These are phyloP conservation scores for Aix galericulata DNA, from an alignment of 2,113 vertebrate genomes.

Conservation along the genomic window DNA sequence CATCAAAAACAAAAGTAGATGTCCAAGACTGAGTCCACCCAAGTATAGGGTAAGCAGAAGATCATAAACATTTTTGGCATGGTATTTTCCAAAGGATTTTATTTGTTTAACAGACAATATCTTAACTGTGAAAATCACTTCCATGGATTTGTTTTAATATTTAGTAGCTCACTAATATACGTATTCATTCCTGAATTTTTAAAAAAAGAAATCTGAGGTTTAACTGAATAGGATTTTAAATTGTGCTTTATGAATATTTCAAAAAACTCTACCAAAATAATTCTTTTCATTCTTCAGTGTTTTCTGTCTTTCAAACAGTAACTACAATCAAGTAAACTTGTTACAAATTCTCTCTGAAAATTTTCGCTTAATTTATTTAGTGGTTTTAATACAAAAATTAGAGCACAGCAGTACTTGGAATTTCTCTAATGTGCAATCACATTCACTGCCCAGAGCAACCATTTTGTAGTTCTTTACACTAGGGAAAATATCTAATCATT, in stretches of 20 bases:
- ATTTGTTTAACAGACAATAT: background rate
- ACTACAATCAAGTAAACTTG: background rate
- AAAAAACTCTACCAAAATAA: background rate
- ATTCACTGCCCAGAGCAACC: constrained; percentile 43
- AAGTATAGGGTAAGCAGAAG: background rate
- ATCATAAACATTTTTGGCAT: background rate
- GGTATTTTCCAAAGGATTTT: accelerated
- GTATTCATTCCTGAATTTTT: background rate
- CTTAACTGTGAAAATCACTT: background rate
- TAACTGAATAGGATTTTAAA: background rate
- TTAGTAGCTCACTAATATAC: background rate
- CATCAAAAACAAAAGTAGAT: background rate
- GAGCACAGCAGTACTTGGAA: background rate
- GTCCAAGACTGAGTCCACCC: background rate
- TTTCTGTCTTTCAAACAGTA: background rate
- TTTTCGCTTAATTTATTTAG: background rate
- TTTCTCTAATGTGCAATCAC: background rate
- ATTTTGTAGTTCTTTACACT: constrained; percentile 37
- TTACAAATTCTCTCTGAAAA: background rate
- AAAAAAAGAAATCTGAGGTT: background rate
- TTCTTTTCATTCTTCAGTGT: background rate
- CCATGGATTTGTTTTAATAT: background rate
- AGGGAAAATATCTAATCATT: constrained; percentile 42
- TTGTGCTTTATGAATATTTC: background rate
- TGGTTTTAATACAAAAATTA: background rate